Evolutionary conservation across 2,888 invertebrate species (phyloP), one percentile per base, ranked within the genome.

Genomic region (Epinotia bilunana): DNA sequence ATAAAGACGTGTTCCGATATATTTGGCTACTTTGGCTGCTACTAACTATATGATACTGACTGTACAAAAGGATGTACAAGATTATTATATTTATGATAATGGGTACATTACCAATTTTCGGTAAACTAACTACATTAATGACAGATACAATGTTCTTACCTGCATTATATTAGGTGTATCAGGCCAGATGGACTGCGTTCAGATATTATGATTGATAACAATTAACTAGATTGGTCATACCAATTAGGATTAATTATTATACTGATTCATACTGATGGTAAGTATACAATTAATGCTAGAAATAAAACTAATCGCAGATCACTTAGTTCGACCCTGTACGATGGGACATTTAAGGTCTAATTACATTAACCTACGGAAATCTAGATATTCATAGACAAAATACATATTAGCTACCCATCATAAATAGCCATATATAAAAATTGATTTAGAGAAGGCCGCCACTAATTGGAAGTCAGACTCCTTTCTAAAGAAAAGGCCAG

Each of bases 261-360:
- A 39, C 58, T 43, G 43, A 20, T 49, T 39, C 18, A 20, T 57
- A 58, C 12, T 28, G 1, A 2, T 18, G 18, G 49, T 53, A 72
- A 18, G 12, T 18, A 65, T 33, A 46, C 58, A 60, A 39, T 43
- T 55, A 18, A 63, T 43, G 61, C 55, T 62, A 67, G 20, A 62
- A 62, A 28, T 16, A 53, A 58, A 64, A 23, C 2, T 23, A 72
- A 63, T 18, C 7, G 49, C 33, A 53, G 23, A 62, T 69, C 16
- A 28, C 16, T 43, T 46, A 53, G 33, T 20, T 58, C 49, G 53
- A 74, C 74, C 74, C 70, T 74, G 74, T 74, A 74, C 20, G 65
- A 58, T 60, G 74, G 69, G 74, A 64, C 49, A 23, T 20, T 55
- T 62, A 57, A 53, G 11, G n/a, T 49, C 49, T 28, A 23, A 23